Conservation (phyloP, 2,888 invertebrate species). For the Macrosiphum euphorbiae region DNA sequence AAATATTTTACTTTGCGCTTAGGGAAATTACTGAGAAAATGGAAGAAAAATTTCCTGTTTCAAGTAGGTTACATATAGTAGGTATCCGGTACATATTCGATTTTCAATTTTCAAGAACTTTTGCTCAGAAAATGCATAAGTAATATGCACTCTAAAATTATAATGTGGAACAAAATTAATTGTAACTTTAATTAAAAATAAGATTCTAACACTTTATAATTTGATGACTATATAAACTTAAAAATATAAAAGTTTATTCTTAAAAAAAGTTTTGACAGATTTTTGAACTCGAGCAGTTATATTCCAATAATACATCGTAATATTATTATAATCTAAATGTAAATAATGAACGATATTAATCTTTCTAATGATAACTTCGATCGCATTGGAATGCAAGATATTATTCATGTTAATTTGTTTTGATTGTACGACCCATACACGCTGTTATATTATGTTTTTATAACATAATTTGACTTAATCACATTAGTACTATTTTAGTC, state of each 20-base stretch:
- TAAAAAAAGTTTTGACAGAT: background rate
- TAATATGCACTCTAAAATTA: background rate
- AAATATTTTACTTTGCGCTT: background rate
- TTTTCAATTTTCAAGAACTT: background rate
- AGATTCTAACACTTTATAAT: background rate
- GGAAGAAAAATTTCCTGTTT: background rate
- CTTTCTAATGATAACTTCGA: background rate
- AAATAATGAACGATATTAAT: background rate
- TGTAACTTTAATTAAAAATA: background rate
- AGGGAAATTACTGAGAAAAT: background rate
- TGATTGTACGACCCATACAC: background rate
- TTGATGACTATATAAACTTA: background rate
- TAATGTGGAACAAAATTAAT: background rate
- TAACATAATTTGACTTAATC: too few species aligned
- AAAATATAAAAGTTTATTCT: background rate
- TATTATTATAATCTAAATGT: background rate
- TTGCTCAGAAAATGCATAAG: background rate
- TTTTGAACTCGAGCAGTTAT: background rate
- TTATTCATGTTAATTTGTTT: background rate
- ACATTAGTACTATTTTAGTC: too few species aligned
- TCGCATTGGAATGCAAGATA: background rate
- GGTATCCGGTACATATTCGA: background rate
- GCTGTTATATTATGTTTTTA: background rate
- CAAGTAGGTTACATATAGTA: background rate
- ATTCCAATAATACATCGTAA: background rate